Percentiles rank a stretch among this genome's conserved stretches.
These are phyloP conservation scores for Strix aluco DNA, from an alignment of 2,113 vertebrate species.

Conservation along the genomic window DNA sequence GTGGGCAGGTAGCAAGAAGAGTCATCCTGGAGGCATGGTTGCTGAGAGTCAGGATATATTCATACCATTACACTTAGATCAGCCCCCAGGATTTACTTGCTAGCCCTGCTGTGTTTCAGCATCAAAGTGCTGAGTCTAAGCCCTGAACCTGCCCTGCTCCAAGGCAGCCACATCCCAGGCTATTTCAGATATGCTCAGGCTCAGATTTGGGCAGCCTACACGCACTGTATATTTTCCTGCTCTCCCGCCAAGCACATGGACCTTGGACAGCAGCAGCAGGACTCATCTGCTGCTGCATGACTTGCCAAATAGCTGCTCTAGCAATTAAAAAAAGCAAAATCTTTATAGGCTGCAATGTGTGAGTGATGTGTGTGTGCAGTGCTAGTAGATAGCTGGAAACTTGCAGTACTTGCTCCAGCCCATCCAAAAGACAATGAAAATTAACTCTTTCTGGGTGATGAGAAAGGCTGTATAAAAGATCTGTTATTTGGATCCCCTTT, in stretches of 20 bases:
- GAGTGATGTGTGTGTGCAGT: background rate
- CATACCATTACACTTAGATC: too few species aligned
- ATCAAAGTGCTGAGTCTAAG: background rate
- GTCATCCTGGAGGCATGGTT: background rate
- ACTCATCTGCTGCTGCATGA: background rate
- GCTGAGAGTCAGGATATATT: background rate
- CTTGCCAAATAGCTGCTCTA: background rate
- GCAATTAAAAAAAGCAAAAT: background rate
- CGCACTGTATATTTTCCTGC: rapidly evolving
- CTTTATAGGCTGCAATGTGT: background rate
- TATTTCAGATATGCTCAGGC: background rate
- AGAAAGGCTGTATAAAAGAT: background rate
- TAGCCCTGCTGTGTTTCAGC: background rate
- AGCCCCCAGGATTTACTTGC: background rate
- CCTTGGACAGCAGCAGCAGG: background rate
- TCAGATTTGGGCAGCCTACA: background rate
- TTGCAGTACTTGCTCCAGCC: background rate
- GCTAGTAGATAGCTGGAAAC: background rate
- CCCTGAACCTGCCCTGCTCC: background rate
- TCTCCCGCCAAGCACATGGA: background rate
- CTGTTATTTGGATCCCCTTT: rapidly evolving
- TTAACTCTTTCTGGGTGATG: background rate
- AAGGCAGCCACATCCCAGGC: background rate
- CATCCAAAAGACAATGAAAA: background rate
- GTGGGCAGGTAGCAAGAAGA: background rate